phyloP scores from a whole-genome alignment of 2,113 vertebrate species.

The Desmodus rotundus region DNA sequence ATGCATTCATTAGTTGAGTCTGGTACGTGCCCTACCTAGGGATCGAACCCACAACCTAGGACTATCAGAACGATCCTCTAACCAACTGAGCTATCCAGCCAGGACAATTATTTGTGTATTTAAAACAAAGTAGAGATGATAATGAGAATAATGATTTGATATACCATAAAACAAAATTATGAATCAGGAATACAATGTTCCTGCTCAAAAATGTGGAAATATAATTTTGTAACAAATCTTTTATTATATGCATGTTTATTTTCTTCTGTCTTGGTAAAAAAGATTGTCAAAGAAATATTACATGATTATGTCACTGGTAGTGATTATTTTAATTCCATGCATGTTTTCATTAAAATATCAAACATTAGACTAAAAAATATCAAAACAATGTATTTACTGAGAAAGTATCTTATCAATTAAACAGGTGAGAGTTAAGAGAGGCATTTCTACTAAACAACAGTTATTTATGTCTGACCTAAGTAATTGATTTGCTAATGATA shows the following conservation, averaged over 20 bases:
- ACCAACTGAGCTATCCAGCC: too few relatives aligned
- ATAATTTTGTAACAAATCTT: background rate
- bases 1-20: too few relatives aligned
- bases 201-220: background rate
- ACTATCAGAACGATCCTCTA: too few relatives aligned
- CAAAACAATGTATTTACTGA: conserved; percentile 31
- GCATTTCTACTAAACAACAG: conserved; percentile 61
- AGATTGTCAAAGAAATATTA: background rate
- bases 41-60: too few relatives aligned
- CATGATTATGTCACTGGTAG: background rate
- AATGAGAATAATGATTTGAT: background rate
- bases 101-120: background rate
- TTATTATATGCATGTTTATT: background rate
- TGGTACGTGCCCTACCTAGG: too few relatives aligned
- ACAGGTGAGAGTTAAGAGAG: conserved; percentile 45
- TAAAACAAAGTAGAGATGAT: background rate
- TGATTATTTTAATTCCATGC: background rate
- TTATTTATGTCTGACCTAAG: conserved; percentile 65
- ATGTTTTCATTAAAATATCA: background rate
- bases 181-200: background rate
- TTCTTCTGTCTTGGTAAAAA: conserved; percentile 12
- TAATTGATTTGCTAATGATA: conserved; percentile 87
- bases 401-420: conserved; percentile 47
- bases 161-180: background rate
- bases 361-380: background rate